Evolutionary conservation across 2,113 vertebrate species (phyloP).

Genomic region (Misgurnus mizolepis): DNA sequence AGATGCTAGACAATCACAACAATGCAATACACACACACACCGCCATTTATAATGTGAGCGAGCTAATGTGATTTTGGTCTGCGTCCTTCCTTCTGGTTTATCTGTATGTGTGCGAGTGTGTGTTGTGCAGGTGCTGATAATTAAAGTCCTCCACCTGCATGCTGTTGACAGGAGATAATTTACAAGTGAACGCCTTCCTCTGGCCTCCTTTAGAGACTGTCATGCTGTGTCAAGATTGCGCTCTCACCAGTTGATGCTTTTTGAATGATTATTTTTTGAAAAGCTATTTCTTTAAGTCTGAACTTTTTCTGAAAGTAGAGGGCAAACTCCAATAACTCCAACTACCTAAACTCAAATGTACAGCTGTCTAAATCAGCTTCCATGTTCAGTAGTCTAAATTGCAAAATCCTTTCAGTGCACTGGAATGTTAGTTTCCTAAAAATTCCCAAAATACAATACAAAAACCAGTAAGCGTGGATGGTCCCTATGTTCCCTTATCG

Average conservation of each 20-base stretch:
- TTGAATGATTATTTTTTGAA: neutral
- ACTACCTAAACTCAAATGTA: too few relatives aligned
- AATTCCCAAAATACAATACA: too few relatives aligned
- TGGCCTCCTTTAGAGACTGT: neutral
- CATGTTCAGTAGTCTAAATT: too few relatives aligned
- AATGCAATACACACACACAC: neutral
- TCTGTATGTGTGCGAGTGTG: neutral
- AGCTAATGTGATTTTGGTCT: slow-evolving; percentile 1
- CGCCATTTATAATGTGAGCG: neutral
- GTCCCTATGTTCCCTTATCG: too few relatives aligned
- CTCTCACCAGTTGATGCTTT: neutral
- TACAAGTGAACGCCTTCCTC: slow-evolving; percentile 16
- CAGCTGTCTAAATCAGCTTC: too few relatives aligned
- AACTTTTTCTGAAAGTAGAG: neutral
- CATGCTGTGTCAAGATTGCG: neutral
- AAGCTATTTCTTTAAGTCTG: too few relatives aligned
- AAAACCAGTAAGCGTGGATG: too few relatives aligned
- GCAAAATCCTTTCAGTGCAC: too few relatives aligned
- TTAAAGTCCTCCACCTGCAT: slow-evolving; percentile 27
- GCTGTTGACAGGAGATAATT: slow-evolving; percentile 19
- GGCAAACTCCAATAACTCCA: too few relatives aligned
- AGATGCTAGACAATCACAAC: neutral
- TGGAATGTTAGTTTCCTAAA: too few relatives aligned
- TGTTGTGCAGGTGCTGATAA: slow-evolving; percentile 15
- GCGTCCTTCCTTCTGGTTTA: neutral